Base-by-base conservation (phyloP, 2,113 vertebrate genomes). In the Gasterosteus aculeatus region DNA sequence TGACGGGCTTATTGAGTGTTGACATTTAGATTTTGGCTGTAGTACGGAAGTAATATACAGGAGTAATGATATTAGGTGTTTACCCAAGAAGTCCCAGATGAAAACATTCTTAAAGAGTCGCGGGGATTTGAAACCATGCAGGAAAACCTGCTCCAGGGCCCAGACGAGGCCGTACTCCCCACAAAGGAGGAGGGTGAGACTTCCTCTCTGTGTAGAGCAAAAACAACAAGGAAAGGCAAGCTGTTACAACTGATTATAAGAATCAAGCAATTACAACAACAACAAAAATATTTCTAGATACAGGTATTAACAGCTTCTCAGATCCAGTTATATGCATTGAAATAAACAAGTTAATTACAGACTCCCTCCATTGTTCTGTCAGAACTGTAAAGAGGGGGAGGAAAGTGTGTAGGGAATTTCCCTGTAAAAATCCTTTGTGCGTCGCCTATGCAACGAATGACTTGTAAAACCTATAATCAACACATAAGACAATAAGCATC, bases 31-130 rank as follows among this genome's bases (percentile, higher is more conserved):
- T 29, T 74, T 57, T 44, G 26, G 54, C 2, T 26, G 29, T 9
- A n/a, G 10, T 9, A 3, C 7, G 11, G 10, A 47, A 18, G 29
- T 74, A 65, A 44, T 65, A 29, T 58, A 29, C 38, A 4, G 10
- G 11, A 63, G 14, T 44, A 39, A 58, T 59, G 7, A 16, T 47
- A 67, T 35, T 0, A 46, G 58, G 19, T 67, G 12, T 63, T 89
- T 80, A 99, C 98, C 98, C 88, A 99, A 91, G 80, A 97, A 98
- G 92, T 99, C 98, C 98, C 98, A 99, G 88, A 99, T 98, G 94
- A 99, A 99, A 90, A 99, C 95, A 0, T 97, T 99, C 94, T 98
- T 99, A 94, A 99, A 99, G 88, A 99, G 98, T 58, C 98, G 95
- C 0, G 98, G 97, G 2, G 97, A 97, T 86, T 98, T 98, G 91